Conservation (phyloP, 2,888 invertebrate genomes). For the Teinopalpus imperialis region DNA sequence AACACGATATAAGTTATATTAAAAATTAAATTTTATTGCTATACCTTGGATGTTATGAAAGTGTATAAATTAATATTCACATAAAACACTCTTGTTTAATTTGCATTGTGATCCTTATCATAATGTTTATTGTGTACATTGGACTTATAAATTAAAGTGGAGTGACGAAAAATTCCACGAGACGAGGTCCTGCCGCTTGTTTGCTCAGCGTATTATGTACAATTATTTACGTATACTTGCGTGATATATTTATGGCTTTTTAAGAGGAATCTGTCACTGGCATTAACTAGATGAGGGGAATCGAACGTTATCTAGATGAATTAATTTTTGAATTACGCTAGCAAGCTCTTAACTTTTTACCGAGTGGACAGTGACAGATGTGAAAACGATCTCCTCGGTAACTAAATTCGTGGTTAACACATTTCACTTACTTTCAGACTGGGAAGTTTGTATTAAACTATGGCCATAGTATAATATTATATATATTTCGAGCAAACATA, state of each 20-base stretch:
- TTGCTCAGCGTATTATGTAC: slow-evolving; percentile 28
- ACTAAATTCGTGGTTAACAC: no score
- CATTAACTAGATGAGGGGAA: slow-evolving; percentile 52
- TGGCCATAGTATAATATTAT: no score
- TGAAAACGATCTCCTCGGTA: no score
- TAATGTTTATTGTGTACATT: slow-evolving; percentile 14
- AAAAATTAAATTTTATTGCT: not conserved
- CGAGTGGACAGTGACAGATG: no score
- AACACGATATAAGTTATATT: no score
- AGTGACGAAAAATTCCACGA: slow-evolving; percentile 32
- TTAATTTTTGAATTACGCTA: no score
- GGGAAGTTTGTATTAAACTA: no score
- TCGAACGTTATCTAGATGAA: slow-evolving; percentile 21
- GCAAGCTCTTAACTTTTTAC: no score
- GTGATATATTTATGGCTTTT: slow-evolving; percentile 64
- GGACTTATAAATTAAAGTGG: slow-evolving; percentile 28
- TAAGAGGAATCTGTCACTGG: slow-evolving; percentile 56
- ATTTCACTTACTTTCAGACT: no score
- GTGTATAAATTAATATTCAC: slow-evolving; percentile 18
- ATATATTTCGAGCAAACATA: no score
- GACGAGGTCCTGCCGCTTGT: slow-evolving; percentile 20
- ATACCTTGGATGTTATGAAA: slow-evolving; percentile 12
- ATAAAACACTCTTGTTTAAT: slow-evolving; percentile 18
- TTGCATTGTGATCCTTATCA: slow-evolving; percentile 23
- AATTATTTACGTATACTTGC: slow-evolving; percentile 40